phyloP scores from a whole-genome alignment of 2,888 invertebrate genomes.

The Halictus quadricinctus region DNA sequence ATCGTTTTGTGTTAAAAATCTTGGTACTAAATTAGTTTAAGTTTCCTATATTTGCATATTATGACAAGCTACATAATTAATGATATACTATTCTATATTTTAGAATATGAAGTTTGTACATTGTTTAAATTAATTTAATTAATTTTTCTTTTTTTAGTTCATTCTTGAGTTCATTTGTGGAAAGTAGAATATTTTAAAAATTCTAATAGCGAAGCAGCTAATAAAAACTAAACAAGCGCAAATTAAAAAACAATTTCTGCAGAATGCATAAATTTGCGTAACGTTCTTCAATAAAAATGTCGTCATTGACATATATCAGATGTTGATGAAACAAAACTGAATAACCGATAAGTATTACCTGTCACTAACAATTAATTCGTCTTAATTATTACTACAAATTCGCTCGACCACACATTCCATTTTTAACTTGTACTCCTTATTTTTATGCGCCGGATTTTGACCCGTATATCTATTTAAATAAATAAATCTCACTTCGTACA shows the following conservation, averaged over 20 bases:
- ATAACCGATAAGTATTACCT: neutral
- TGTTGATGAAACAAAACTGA: neutral
- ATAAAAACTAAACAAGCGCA: neutral
- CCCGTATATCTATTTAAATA: neutral
- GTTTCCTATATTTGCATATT: neutral
- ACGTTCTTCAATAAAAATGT: neutral
- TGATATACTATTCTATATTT: neutral
- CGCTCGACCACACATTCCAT: neutral
- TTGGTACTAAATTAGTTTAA: neutral
- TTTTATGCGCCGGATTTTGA: neutral
- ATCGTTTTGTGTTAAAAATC: neutral
- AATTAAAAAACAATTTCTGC: neutral
- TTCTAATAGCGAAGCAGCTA: neutral
- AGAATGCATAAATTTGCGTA: neutral
- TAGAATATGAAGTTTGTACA: neutral
- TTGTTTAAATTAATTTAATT: neutral
- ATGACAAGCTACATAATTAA: neutral
- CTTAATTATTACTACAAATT: neutral
- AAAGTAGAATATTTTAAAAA: neutral
- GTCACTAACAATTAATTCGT: slow-evolving; percentile 4
- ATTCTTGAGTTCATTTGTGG: neutral
- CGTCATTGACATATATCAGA: neutral
- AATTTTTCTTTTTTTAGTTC: neutral
- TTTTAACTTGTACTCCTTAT: neutral
- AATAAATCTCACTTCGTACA: slow-evolving; percentile 8